phyloP scores from a whole-genome alignment of 1,140 invertebrate species.

The Euglossa dilemma region DNA sequence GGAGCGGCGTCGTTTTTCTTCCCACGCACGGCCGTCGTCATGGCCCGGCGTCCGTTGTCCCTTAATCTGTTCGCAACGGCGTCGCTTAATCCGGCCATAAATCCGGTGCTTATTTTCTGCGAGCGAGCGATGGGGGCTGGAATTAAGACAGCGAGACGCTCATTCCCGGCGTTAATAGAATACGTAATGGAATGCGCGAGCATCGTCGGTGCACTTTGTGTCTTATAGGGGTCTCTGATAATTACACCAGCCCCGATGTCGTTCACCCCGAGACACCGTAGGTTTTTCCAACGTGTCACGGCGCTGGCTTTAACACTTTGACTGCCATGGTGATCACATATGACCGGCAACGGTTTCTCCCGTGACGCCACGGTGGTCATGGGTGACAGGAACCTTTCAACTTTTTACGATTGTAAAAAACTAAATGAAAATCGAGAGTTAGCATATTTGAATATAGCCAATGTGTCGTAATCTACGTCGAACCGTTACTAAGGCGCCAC shows the following conservation, averaged over 20 bases:
- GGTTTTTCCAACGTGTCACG: too few species aligned
- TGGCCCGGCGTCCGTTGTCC: constrained; percentile 27
- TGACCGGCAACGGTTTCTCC: too few species aligned
- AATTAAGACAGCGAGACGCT: constrained; percentile 54
- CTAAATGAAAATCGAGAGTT: too few species aligned
- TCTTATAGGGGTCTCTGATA: neutral
- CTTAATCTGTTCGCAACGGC: constrained; percentile 15
- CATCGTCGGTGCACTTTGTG: neutral
- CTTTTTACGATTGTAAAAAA: too few species aligned
- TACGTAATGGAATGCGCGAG: constrained; percentile 13
- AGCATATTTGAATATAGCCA: too few species aligned
- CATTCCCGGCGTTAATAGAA: constrained; percentile 50
- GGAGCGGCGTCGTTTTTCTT: constrained; percentile 44
- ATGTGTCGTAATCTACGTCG: too few species aligned
- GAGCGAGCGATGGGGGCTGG: constrained; percentile 1
- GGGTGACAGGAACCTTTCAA: too few species aligned
- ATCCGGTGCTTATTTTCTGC: constrained; percentile 35
- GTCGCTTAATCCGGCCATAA: constrained; percentile 31
- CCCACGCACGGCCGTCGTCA: constrained; percentile 43
- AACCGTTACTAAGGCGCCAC: too few species aligned
- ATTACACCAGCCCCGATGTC: constrained; percentile 11
- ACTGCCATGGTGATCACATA: too few species aligned
- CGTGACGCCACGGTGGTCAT: too few species aligned
- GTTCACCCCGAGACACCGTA: neutral
- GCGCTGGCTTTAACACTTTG: too few species aligned